These are phyloP conservation scores for Drosophila jambulina DNA, from an alignment of 1,140 invertebrate genomes.

Conservation along the genomic window DNA sequence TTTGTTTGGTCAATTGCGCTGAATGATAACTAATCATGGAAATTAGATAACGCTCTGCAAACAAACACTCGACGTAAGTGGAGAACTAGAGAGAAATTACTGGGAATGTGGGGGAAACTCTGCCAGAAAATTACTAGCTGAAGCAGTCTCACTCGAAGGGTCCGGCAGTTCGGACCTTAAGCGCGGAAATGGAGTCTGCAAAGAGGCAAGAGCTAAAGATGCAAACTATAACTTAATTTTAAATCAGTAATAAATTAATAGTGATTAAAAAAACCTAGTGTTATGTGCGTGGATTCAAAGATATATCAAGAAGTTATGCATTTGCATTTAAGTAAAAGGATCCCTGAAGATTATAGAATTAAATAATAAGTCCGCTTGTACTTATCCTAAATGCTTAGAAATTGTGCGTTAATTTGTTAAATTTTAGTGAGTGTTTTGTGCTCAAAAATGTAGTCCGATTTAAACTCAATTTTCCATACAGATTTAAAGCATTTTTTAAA, in stretches of 20 bases:
- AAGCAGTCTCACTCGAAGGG: background rate
- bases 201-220: background rate
- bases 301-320: no score
- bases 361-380: no score
- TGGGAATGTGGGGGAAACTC: background rate
- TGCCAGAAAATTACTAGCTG: background rate
- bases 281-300: background rate
- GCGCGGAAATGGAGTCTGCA: background rate
- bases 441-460: background rate
- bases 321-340: no score
- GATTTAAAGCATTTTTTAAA: background rate
- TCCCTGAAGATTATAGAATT: no score
- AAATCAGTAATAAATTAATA: background rate
- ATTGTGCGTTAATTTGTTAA: background rate
- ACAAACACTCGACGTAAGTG: conserved; percentile 19
- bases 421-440: background rate
- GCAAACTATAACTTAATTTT: background rate
- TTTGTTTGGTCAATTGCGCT: conserved; percentile 30
- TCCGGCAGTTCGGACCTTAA: background rate
- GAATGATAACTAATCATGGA: conserved; percentile 27
- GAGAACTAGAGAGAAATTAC: background rate
- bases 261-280: no score
- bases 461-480: background rate
- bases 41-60: conserved; percentile 19
- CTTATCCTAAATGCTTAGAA: background rate